These are phyloP conservation scores for Caenorhabditis tropicalis DNA, from an alignment of 1,140 invertebrate genomes.

Conservation along the genomic window DNA sequence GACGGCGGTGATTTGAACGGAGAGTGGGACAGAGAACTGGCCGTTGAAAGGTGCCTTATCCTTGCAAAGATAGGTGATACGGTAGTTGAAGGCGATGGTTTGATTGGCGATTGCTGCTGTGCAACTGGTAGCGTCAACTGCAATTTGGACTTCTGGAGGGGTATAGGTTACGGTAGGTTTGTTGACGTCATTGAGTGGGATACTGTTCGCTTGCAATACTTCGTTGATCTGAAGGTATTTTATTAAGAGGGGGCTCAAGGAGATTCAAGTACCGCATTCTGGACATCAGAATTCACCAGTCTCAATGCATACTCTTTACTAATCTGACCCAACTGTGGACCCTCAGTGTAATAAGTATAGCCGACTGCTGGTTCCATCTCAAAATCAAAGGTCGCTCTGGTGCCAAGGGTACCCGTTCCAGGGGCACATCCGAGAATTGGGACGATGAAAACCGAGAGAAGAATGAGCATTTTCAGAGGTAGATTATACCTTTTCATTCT, in stretches of 20 bases:
- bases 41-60: not conserved
- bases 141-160: not conserved
- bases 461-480: not conserved
- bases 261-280: too few species aligned
- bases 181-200: conserved; percentile 1
- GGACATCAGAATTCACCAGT: not conserved
- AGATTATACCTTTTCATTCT: not conserved
- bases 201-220: not conserved
- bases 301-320: not conserved
- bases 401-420: not conserved
- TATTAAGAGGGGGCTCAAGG: not conserved
- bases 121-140: too few species aligned
- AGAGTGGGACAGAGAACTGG: not conserved
- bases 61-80: not conserved
- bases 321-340: not conserved
- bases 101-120: not conserved
- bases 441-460: not conserved
- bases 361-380: not conserved
- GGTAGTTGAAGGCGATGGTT: not conserved
- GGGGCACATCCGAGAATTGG: not conserved
- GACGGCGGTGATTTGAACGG: not conserved
- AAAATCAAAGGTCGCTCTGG: not conserved
- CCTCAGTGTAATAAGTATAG: not conserved
- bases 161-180: not conserved
- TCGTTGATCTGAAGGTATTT: not conserved